These are phyloP conservation scores for Cyprinodon diabolis DNA, from an alignment of 2,797 vertebrate species.

Conservation along the genomic window DNA sequence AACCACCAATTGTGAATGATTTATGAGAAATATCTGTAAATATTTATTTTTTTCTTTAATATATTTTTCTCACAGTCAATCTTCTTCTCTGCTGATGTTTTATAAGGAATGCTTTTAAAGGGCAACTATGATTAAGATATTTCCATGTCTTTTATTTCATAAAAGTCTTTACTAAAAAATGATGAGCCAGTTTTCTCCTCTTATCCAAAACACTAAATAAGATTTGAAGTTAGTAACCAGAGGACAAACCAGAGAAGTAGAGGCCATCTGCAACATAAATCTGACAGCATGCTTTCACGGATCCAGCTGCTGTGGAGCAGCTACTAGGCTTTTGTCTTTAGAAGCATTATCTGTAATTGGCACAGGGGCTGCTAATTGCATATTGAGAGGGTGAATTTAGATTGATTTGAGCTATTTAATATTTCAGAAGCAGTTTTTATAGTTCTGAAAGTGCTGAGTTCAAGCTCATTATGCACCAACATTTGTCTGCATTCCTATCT, in stretches of 20 bases:
- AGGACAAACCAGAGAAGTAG: not conserved
- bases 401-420: not conserved
- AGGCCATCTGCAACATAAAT: not conserved
- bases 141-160: not conserved
- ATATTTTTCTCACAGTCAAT: not conserved
- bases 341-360: not conserved
- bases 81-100: not conserved
- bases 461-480: not conserved
- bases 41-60: too few species aligned
- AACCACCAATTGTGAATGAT: too few species aligned
- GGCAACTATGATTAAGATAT: not conserved
- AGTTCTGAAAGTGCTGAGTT: slow-evolving; percentile 5
- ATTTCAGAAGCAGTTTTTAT: slow-evolving; percentile 6
- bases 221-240: not conserved
- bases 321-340: not conserved
- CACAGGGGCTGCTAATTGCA: not conserved
- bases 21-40: too few species aligned
- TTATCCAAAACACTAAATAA: not conserved
- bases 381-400: not conserved
- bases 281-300: not conserved
- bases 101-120: not conserved
- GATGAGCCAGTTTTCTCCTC: not conserved
- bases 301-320: not conserved
- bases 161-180: not conserved
- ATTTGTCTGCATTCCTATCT: not conserved